phyloP scores from a whole-genome alignment of 35 echinoderm and acorn worm species.

The Ophiothrix spiculata region DNA sequence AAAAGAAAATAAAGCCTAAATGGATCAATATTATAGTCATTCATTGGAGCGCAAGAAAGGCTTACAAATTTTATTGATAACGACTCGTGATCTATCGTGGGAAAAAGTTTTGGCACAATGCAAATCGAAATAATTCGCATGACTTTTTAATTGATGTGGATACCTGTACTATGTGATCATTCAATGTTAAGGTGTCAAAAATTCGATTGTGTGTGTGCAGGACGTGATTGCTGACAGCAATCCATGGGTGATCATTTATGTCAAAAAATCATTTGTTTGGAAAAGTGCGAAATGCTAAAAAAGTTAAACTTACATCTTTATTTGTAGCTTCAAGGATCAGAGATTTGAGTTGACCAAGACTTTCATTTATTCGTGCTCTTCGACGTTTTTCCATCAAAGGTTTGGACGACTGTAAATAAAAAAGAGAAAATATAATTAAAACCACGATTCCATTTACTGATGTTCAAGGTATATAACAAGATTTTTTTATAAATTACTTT shows the following conservation, averaged over 20 bases:
- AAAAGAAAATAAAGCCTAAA: too few relatives aligned
- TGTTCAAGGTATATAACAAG: not conserved
- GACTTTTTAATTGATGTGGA: not conserved
- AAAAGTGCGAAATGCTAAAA: not conserved
- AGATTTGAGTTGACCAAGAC: constrained; percentile 79
- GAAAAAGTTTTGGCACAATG: not conserved
- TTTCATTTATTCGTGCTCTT: constrained; percentile 90
- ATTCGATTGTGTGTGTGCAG: too few relatives aligned
- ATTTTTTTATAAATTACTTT: not conserved
- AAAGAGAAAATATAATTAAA: constrained; percentile 16
- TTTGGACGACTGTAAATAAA: constrained; percentile 83
- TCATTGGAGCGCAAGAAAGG: too few relatives aligned
- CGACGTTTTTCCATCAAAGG: constrained; percentile 93
- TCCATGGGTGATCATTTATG: not conserved
- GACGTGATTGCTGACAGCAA: too few relatives aligned
- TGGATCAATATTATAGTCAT: too few relatives aligned
- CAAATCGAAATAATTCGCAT: not conserved
- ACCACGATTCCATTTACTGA: not conserved
- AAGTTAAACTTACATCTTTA: constrained; percentile 94
- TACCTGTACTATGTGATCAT: too few relatives aligned
- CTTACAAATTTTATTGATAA: too few relatives aligned
- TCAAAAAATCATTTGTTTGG: not conserved
- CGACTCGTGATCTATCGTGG: not conserved
- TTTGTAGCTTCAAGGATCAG: constrained; percentile 93
- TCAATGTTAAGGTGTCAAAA: too few relatives aligned